Conservation (phyloP, 2,888 invertebrate genomes). For the Oxytorus armatus region DNA sequence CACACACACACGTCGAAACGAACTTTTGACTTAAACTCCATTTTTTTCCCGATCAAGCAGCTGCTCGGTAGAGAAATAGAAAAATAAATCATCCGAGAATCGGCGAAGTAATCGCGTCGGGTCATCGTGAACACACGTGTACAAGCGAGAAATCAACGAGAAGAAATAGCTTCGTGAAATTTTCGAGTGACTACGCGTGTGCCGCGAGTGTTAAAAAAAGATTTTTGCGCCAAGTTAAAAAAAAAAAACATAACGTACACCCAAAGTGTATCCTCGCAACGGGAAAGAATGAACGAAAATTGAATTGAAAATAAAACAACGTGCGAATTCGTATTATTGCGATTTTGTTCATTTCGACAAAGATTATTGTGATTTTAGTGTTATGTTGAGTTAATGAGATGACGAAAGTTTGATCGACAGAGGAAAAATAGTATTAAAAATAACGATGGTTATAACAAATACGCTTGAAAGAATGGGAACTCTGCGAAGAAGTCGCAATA, state of each 20-base stretch:
- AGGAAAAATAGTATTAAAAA: conserved; percentile 5
- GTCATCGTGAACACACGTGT: conserved; percentile 41
- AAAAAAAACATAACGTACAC: not conserved
- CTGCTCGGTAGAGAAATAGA: conserved; percentile 1
- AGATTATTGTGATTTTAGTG: not conserved
- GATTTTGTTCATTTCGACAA: not conserved
- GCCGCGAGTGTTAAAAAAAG: conserved; percentile 58
- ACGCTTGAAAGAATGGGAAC: conserved; percentile 84
- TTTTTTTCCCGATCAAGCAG: not conserved
- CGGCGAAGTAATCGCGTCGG: conserved; percentile 13
- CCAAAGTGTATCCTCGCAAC: conserved; percentile 1
- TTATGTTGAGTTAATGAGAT: conserved; percentile 16
- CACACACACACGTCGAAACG: not conserved
- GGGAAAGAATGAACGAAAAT: not conserved
- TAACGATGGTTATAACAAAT: conserved; percentile 77
- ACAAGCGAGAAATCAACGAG: conserved; percentile 6
- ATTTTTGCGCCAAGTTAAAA: conserved; percentile 40
- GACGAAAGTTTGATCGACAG: conserved; percentile 32
- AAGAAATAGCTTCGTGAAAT: conserved; percentile 44
- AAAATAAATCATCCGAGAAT: not conserved
- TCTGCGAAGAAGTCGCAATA: conserved; percentile 85
- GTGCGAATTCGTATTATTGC: not conserved
- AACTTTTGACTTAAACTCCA: not conserved
- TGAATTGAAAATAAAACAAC: not conserved
- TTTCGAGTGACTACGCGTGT: conserved; percentile 18